Conservation (phyloP, 2,113 vertebrate species). For the Cottus gobio region DNA sequence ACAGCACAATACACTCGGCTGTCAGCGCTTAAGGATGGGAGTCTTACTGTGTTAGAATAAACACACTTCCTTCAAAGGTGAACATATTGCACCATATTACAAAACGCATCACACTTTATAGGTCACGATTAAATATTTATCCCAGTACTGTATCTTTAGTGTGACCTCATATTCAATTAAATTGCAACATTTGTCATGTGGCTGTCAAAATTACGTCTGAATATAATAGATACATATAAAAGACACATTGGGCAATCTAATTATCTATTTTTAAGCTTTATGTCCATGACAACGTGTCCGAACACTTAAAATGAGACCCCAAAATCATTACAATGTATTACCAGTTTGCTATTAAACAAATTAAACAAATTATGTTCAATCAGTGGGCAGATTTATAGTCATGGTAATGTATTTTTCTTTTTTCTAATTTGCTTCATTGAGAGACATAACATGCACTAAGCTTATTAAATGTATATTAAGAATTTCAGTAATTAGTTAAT, state of each 20-base stretch:
- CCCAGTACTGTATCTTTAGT: not conserved
- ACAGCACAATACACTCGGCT: slow-evolving; percentile 14
- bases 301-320: not conserved
- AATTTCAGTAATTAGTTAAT: slow-evolving; percentile 1
- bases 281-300: not conserved
- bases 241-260: not conserved
- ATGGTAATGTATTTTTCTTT: not conserved
- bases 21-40: slow-evolving; percentile 12
- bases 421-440: slow-evolving; percentile 13
- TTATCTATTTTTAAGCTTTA: not conserved
- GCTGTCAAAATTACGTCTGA: not conserved
- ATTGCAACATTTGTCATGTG: not conserved
- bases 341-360: not conserved
- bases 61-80: not conserved
- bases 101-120: not conserved
- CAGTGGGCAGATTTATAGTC: not conserved
- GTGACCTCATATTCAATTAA: slow-evolving; percentile 17
- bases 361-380: no score
- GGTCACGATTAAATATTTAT: slow-evolving; percentile 5
- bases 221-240: not conserved
- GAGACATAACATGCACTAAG: slow-evolving; percentile 1
- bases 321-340: not conserved
- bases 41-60: slow-evolving; percentile 18
- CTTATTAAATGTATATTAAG: not conserved
- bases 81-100: not conserved